phyloP scores from a whole-genome alignment of 2,888 invertebrate species.

The Conistra vaccinii region DNA sequence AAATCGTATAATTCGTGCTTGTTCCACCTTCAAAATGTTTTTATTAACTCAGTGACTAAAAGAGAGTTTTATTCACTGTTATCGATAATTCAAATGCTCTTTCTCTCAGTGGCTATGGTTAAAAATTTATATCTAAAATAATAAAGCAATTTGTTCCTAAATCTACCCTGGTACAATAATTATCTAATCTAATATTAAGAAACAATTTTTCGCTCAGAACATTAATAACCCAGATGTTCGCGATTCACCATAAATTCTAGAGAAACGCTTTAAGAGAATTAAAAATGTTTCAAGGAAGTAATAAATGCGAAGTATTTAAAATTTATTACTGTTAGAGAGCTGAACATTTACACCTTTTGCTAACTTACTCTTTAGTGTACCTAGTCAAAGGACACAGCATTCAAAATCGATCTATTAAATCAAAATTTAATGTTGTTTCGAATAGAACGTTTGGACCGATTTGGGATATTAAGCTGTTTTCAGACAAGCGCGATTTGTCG shows the following conservation, averaged over 20 bases:
- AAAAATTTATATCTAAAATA: too few species aligned
- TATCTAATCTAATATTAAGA: conserved; percentile 6
- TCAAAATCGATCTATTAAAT: too few species aligned
- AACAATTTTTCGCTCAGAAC: conserved; percentile 32
- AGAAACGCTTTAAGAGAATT: conserved; percentile 45
- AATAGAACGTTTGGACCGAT: too few species aligned
- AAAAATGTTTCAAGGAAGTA: conserved; percentile 56
- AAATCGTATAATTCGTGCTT: too few species aligned
- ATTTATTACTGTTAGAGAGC: conserved; percentile 44
- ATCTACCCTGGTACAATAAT: not conserved
- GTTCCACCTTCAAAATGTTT: too few species aligned
- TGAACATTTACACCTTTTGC: conserved; percentile 32
- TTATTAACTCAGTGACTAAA: too few species aligned
- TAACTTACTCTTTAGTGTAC: not conserved
- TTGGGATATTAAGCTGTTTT: too few species aligned
- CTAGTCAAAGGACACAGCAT: not conserved
- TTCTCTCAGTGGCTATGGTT: too few species aligned
- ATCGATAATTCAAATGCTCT: too few species aligned
- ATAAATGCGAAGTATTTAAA: conserved; percentile 53
- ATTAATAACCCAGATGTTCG: conserved; percentile 60
- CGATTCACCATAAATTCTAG: conserved; percentile 53
- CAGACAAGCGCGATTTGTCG: too few species aligned
- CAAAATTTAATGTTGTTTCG: too few species aligned
- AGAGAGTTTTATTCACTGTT: too few species aligned
- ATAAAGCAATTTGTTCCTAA: not conserved